Evolutionary conservation across 35 echinoderm and acorn worm genomes (phyloP).

Genomic region (Holothuria glaberrima): DNA sequence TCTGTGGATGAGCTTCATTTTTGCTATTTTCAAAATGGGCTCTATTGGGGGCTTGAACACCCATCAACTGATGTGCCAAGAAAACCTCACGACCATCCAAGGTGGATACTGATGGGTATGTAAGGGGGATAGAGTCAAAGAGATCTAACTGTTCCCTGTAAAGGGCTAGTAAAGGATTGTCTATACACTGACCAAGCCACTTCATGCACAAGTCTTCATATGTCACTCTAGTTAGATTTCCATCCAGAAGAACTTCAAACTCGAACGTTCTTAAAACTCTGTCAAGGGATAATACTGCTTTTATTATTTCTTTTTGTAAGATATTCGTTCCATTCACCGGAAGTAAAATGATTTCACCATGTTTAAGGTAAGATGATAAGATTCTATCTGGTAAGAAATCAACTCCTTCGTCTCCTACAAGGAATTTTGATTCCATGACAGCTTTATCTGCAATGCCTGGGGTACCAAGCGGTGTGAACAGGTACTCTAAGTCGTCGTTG

Average conservation of each 20-base stretch:
- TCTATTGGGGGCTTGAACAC: background rate
- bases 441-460: constrained; percentile 37
- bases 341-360: constrained; percentile 44
- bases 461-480: constrained; percentile 56
- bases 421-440: background rate
- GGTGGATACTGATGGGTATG: constrained; percentile 17
- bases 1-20: background rate
- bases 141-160: constrained; percentile 22
- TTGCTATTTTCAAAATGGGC: constrained; percentile 10
- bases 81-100: constrained; percentile 16
- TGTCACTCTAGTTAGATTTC: background rate
- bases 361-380: constrained; percentile 53
- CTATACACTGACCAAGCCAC: constrained; percentile 62
- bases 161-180: constrained; percentile 55
- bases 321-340: constrained; percentile 54
- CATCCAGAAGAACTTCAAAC: background rate
- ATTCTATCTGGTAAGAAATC: constrained; percentile 61
- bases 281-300: constrained; percentile 5
- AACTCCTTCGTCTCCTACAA: constrained; percentile 43
- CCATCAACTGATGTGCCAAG: constrained; percentile 42
- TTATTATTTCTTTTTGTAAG: constrained; percentile 2
- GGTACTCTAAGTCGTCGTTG: constrained; percentile 62
- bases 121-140: background rate
- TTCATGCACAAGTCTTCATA: constrained; percentile 63
- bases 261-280: constrained; percentile 10